Evolutionary conservation across 92 coral and sea anemone species (phyloP).

Genomic region (Siderastrea radians): DNA sequence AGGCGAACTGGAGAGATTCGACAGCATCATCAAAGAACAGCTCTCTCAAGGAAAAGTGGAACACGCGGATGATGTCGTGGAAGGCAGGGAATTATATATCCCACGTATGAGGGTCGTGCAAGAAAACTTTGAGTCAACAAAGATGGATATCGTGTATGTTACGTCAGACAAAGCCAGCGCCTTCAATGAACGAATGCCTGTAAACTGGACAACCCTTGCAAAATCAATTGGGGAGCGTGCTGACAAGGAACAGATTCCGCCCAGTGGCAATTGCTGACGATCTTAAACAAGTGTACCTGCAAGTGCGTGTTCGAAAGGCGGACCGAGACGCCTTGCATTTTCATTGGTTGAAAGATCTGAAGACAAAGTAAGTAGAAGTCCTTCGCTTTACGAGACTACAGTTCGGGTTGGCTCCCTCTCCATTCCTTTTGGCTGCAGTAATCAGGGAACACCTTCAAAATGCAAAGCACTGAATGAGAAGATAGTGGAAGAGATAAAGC

Average conservation of each 20-base stretch:
- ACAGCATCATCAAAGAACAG: background rate
- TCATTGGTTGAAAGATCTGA: conserved; percentile 33
- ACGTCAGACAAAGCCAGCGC: background rate
- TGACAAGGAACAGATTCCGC: conserved; percentile 36
- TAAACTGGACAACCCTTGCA: conserved; percentile 45
- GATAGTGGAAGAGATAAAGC: conserved; percentile 14
- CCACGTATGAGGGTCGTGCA: background rate
- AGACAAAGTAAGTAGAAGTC: conserved; percentile 14
- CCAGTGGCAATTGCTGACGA: conserved; percentile 36
- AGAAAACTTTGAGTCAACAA: background rate
- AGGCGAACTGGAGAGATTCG: background rate
- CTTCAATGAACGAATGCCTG: conserved; percentile 46
- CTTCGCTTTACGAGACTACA: conserved; percentile 19
- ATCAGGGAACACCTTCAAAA: conserved; percentile 13
- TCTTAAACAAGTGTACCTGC: conserved; percentile 8
- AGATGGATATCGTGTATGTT: background rate
- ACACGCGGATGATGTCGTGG: background rate
- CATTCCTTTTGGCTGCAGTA: conserved; percentile 26
- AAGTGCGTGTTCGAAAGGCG: conserved; percentile 38
- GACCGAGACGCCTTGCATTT: conserved; percentile 49
- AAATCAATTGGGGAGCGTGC: conserved; percentile 43
- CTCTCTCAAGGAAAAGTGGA: background rate
- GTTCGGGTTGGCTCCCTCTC: conserved; percentile 19
- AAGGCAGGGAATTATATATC: conserved; percentile 14
- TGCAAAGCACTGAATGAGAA: background rate